phyloP scores from a whole-genome alignment of 2,797 vertebrate species.

The Spinus pinus region DNA sequence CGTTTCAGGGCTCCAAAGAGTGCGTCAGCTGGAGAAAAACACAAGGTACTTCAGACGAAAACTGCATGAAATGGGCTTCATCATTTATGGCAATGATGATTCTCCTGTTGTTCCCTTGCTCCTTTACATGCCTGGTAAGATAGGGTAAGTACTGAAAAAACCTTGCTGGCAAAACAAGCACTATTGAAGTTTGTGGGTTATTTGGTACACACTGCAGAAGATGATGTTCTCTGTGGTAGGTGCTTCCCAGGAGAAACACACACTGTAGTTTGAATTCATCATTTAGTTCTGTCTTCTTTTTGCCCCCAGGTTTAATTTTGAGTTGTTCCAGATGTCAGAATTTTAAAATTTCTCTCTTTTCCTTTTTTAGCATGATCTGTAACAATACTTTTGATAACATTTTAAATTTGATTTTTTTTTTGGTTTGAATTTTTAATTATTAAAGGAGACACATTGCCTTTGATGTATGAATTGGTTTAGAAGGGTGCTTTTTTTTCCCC shows the following conservation, averaged over 20 bases:
- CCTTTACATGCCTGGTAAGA: conserved; percentile 92
- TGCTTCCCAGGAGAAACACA: neutral
- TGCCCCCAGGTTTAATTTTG: neutral
- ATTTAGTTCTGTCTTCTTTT: neutral
- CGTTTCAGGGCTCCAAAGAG: conserved; percentile 81
- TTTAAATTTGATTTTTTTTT: neutral
- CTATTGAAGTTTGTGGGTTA: neutral
- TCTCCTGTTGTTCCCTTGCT: conserved; percentile 90
- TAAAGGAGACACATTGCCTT: neutral
- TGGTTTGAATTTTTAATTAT: neutral
- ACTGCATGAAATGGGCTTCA: conserved; percentile 90
- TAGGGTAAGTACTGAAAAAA: conserved; percentile 82
- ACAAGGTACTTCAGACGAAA: conserved; percentile 87
- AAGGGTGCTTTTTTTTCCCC: neutral
- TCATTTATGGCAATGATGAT: conserved; percentile 88
- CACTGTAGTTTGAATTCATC: neutral
- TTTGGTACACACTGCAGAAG: neutral
- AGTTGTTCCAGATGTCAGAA: neutral
- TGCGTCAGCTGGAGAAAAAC: conserved; percentile 85
- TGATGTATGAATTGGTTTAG: neutral
- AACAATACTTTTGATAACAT: neutral
- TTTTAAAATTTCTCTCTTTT: neutral
- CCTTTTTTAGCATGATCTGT: neutral
- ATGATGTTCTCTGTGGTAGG: neutral
- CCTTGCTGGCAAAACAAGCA: neutral